Base-by-base conservation (phyloP, 2,888 invertebrate genomes). In the Spilosoma lubricipeda region DNA sequence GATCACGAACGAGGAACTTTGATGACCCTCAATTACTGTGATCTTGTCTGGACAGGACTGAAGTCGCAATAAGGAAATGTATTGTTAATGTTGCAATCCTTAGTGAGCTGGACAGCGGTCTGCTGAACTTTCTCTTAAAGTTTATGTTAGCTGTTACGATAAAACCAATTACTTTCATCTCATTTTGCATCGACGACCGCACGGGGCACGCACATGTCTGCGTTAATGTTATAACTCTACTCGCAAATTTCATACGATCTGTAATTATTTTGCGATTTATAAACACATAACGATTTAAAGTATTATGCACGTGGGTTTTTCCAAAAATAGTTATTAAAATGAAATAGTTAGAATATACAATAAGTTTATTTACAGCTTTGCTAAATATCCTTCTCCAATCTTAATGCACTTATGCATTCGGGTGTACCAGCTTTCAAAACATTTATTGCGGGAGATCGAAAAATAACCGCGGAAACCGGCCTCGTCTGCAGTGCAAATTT, bases 41-140 rank as follows among this genome's bases (percentile, higher is more conserved):
- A 84, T 80, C 80, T 82, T 66, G 80, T 80, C 76, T 83, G 84
- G 84, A 85, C 88, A 87, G 85, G 85, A 86, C 81, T 78, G 66
- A 66, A 75, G 80, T 75, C 76, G 85, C 77, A 83, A 81, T 83
- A 77, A 88, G 89, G 88, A 89, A 89, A 82, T 80, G 85, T 82
- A 78, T 86, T 85, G 79, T 82, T 82, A 85, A 85, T 85, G 87
- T 85, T 81, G 89, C 82, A 89, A 88, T 85, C 85, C 84, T 85
- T 77, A 77, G 75, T 73, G 42, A 70, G 42, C 79, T 84, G 84
- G 82, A 79, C 82, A 70, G 75, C 71, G 82, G 77, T 75, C 79
- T 74, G 72, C 18, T 33, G 56, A n/a, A 85, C 89, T 89, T 89
- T 89, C 89, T 86, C 89, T 86, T 20, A 59, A 78, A 76, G 78